phyloP scores from a whole-genome alignment of 2,888 invertebrate species.

The Ochlodes sylvanus region DNA sequence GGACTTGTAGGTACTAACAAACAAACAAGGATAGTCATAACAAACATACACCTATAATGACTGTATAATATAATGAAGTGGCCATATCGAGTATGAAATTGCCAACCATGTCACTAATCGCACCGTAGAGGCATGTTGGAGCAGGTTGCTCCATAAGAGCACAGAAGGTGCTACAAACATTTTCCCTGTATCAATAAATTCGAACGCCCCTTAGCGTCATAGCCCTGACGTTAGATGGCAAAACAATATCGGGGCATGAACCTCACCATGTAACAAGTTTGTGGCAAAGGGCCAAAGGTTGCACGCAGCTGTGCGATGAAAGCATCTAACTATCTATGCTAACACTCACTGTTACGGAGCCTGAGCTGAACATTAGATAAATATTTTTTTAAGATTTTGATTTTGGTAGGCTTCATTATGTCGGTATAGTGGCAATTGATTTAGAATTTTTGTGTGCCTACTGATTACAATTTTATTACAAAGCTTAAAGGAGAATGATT shows the following conservation, averaged over 20 bases:
- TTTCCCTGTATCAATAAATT: slow-evolving; percentile 27
- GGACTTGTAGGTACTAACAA: too few relatives aligned
- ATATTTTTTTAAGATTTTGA: too few relatives aligned
- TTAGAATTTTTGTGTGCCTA: too few relatives aligned
- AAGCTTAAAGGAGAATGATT: too few relatives aligned
- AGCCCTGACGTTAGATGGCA: slow-evolving; percentile 27
- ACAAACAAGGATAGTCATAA: too few relatives aligned
- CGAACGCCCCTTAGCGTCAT: slow-evolving; percentile 15
- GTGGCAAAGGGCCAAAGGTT: slow-evolving; percentile 45
- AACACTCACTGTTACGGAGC: not conserved
- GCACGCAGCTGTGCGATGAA: slow-evolving; percentile 26
- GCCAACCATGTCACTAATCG: not conserved
- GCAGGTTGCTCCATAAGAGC: not conserved
- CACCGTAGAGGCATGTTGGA: not conserved
- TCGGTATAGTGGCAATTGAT: too few relatives aligned
- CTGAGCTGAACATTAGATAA: not conserved
- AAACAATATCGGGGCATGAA: slow-evolving; percentile 28
- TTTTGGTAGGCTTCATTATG: too few relatives aligned
- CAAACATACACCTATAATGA: too few relatives aligned
- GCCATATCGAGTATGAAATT: not conserved
- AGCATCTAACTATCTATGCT: not conserved
- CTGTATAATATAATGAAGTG: too few relatives aligned
- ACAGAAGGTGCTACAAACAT: slow-evolving; percentile 22
- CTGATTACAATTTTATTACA: too few relatives aligned
- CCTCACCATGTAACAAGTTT: slow-evolving; percentile 39